Conservation (phyloP, 2,113 vertebrate species). For the Axis porcinus region DNA sequence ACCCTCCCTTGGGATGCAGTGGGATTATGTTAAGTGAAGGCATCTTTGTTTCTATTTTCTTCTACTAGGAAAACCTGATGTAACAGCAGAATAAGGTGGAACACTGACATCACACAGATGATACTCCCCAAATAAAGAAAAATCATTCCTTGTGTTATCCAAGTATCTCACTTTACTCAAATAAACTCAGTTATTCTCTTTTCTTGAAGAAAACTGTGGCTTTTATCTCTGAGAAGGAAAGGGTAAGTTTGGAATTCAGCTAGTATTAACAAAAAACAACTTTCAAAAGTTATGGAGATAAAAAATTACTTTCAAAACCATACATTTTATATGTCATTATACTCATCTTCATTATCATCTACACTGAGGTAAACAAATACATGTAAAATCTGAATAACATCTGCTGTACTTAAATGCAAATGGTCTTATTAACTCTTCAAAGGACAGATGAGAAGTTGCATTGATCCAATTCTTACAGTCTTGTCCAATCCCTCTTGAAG, state of each 20-base stretch:
- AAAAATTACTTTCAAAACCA: constrained; percentile 57
- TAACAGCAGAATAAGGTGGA: not conserved
- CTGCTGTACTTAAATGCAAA: constrained; percentile 45
- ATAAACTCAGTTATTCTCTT: not conserved
- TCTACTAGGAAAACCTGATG: not conserved
- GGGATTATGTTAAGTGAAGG: not conserved
- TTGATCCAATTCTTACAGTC: not conserved
- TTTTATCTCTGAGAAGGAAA: not conserved
- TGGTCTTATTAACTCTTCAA: not conserved
- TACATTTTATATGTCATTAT: constrained; percentile 6
- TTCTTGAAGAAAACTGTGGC: not conserved
- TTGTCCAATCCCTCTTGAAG: not conserved
- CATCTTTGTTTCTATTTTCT: not conserved
- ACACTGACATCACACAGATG: not conserved
- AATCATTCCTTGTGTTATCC: not conserved
- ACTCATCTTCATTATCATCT: not conserved
- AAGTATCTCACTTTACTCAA: constrained; percentile 8
- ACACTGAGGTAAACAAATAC: constrained; percentile 33
- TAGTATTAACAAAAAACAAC: constrained; percentile 19
- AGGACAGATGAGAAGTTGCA: constrained; percentile 19
- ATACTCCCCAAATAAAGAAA: not conserved
- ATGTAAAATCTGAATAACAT: constrained; percentile 46
- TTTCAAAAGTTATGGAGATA: not conserved
- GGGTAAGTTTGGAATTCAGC: not conserved
- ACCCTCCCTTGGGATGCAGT: not conserved